These are phyloP conservation scores for Dynastes hyllus DNA, from an alignment of 2,888 invertebrate species.

Conservation along the genomic window DNA sequence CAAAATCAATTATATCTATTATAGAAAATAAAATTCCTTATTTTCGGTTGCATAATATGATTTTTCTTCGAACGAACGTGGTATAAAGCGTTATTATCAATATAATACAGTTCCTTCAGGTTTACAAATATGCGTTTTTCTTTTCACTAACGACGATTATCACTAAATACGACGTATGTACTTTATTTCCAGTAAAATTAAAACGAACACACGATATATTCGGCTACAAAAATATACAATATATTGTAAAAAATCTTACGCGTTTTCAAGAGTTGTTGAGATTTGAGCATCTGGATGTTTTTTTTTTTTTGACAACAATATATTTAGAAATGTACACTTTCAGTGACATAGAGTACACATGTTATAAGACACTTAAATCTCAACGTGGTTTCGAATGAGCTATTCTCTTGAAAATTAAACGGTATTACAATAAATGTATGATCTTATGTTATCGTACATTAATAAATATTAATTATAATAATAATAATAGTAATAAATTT, in stretches of 20 bases:
- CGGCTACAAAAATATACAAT: conserved; percentile 47
- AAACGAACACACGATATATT: conserved; percentile 3
- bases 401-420: neutral
- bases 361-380: no score
- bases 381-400: no score
- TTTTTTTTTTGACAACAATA: no score
- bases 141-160: neutral
- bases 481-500: neutral
- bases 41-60: neutral
- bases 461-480: conserved; percentile 7
- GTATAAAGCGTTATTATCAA: neutral
- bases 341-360: no score
- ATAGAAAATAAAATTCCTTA: conserved; percentile 3
- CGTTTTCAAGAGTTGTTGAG: conserved; percentile 15
- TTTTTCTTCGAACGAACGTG: neutral
- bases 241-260: conserved; percentile 33
- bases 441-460: neutral
- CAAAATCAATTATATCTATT: conserved; percentile 8
- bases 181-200: neutral
- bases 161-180: conserved; percentile 24
- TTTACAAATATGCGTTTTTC: conserved; percentile 7
- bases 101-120: neutral
- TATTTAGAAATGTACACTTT: no score
- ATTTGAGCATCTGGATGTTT: conserved; percentile 2
- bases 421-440: neutral